phyloP scores from a whole-genome alignment of 2,797 vertebrate genomes.

The Platalea minor region DNA sequence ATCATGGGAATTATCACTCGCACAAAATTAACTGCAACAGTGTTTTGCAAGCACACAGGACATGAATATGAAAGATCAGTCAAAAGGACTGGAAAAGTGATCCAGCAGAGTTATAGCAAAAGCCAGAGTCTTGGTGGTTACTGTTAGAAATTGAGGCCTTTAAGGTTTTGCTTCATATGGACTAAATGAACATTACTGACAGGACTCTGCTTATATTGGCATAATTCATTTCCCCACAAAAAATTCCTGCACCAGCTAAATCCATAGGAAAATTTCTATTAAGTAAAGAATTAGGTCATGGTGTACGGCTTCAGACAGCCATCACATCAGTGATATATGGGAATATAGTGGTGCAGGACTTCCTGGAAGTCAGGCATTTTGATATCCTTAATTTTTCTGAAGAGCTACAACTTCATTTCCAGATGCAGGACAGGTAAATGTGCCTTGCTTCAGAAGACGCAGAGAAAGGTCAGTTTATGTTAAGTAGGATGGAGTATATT shows the following conservation, averaged over 20 bases:
- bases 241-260: background rate
- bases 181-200: background rate
- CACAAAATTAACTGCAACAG: slow-evolving; percentile 13
- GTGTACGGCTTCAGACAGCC: background rate
- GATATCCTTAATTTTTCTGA: background rate
- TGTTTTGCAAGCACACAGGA: slow-evolving; percentile 11
- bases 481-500: background rate
- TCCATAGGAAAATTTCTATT: background rate
- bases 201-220: background rate
- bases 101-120: slow-evolving; percentile 2
- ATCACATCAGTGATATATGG: background rate
- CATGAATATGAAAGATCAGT: slow-evolving; percentile 9
- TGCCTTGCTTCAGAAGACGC: background rate
- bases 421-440: background rate
- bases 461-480: background rate
- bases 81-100: slow-evolving; percentile 31
- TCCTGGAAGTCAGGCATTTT: background rate
- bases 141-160: background rate
- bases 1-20: slow-evolving; percentile 2
- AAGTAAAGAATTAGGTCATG: background rate
- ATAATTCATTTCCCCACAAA: background rate
- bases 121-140: background rate
- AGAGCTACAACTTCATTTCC: background rate
- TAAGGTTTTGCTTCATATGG: background rate
- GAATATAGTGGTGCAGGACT: background rate